phyloP scores from a whole-genome alignment of 2,113 vertebrate species.

The Cathartes aura region DNA sequence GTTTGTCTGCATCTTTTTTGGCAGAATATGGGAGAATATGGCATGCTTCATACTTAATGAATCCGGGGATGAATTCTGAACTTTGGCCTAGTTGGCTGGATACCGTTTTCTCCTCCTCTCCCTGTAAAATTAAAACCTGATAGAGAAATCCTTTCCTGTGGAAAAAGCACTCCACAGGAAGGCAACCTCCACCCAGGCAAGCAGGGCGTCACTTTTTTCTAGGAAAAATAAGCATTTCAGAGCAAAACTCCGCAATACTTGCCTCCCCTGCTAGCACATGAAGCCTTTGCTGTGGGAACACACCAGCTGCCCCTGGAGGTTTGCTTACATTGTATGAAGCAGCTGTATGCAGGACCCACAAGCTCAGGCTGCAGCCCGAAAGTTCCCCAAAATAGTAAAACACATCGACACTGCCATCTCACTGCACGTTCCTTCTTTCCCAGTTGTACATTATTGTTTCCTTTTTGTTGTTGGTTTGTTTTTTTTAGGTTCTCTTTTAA shows the following conservation, averaged over 20 bases:
- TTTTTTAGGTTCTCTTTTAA: conserved; percentile 76
- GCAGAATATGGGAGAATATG: neutral
- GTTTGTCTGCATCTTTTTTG: conserved; percentile 38
- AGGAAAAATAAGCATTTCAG: neutral
- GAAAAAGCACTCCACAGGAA: neutral
- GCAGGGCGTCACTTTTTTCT: neutral
- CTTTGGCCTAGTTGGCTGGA: neutral
- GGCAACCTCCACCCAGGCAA: neutral
- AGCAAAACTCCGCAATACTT: neutral
- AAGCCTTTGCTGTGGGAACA: neutral
- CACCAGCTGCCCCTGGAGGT: neutral
- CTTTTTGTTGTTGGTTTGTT: neutral
- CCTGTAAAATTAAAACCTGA: neutral
- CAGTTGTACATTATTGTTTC: neutral
- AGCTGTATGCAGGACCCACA: neutral
- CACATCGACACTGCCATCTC: neutral
- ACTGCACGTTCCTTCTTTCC: neutral
- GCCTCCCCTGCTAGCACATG: neutral
- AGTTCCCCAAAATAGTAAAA: neutral
- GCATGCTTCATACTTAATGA: neutral
- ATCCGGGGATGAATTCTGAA: neutral
- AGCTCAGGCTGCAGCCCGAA: neutral
- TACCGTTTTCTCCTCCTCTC: neutral
- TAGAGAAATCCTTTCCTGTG: neutral
- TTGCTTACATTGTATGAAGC: neutral